These are phyloP conservation scores for Tachysurus vachellii DNA, from an alignment of 2,113 vertebrate species.

Conservation along the genomic window DNA sequence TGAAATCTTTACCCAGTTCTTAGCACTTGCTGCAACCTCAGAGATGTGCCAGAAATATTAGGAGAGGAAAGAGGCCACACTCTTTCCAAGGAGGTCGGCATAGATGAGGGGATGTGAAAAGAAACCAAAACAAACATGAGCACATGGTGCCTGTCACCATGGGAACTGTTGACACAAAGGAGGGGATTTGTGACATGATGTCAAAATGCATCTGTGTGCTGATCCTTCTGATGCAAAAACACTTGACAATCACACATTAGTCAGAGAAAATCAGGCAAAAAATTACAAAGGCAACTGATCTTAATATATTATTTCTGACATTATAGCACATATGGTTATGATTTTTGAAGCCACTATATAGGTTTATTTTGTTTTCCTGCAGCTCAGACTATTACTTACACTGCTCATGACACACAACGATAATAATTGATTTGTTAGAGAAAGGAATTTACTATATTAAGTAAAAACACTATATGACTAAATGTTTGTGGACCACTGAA, in stretches of 20 bases:
- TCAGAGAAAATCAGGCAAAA: background rate
- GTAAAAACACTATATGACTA: background rate
- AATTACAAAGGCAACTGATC: background rate
- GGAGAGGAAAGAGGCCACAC: background rate
- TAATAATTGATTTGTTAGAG: background rate
- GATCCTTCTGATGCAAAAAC: background rate
- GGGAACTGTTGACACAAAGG: background rate
- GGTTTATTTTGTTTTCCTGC: background rate
- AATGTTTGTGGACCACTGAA: background rate
- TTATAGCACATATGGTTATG: background rate
- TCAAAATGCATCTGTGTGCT: background rate
- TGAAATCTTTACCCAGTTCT: background rate
- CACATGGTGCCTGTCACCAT: slow-evolving; percentile 1
- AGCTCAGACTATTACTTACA: background rate
- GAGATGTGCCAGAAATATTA: background rate
- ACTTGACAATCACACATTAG: background rate
- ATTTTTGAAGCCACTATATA: background rate
- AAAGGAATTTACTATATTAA: background rate
- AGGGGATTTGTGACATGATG: background rate
- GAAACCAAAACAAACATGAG: slow-evolving; percentile 10
- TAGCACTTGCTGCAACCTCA: background rate
- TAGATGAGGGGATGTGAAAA: background rate
- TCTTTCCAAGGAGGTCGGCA: background rate
- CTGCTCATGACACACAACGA: background rate
- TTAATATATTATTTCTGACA: background rate